phyloP scores from a whole-genome alignment of 2,888 invertebrate genomes.

The Zaprionus lineosus region DNA sequence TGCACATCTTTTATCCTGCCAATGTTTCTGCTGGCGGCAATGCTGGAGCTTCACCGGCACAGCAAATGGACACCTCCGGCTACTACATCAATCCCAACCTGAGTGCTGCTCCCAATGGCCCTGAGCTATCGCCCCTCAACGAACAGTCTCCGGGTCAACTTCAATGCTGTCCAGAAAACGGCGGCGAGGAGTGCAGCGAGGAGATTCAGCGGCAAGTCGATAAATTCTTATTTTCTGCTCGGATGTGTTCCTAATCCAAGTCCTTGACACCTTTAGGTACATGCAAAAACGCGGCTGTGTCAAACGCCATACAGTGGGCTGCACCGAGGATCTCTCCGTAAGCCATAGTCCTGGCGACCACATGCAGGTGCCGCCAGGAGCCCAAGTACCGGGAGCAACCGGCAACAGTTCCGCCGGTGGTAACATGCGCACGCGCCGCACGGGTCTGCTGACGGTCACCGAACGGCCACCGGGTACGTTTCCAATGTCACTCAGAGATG shows the following conservation, averaged over 20 bases:
- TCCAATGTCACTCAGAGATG: too few relatives aligned
- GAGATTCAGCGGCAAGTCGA: constrained; percentile 80
- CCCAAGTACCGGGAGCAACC: constrained; percentile 52
- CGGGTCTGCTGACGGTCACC: constrained; percentile 92
- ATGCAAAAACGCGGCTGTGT: constrained; percentile 89
- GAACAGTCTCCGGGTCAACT: constrained; percentile 63
- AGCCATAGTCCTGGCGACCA: constrained; percentile 59
- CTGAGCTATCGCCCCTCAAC: constrained; percentile 56
- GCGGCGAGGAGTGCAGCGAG: constrained; percentile 81
- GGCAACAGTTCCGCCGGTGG: constrained; percentile 46
- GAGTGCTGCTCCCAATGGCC: constrained; percentile 40
- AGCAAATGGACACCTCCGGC: constrained; percentile 64
- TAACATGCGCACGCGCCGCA: constrained; percentile 88
- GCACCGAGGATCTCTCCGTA: constrained; percentile 86
- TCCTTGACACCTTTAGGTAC: constrained; percentile 84
- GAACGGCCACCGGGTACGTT: constrained; percentile 92
- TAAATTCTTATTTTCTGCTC: background rate
- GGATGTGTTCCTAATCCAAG: too few relatives aligned
- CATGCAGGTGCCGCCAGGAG: constrained; percentile 40
- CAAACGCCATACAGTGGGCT: constrained; percentile 91
- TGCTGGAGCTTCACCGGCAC: constrained; percentile 47
- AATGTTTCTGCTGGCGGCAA: constrained; percentile 79
- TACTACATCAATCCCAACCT: constrained; percentile 71
- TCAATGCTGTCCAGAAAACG: constrained; percentile 56
- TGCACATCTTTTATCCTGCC: constrained; percentile 87